Conservation (phyloP, 2,797 vertebrate genomes). For the Tadarida brasiliensis region DNA sequence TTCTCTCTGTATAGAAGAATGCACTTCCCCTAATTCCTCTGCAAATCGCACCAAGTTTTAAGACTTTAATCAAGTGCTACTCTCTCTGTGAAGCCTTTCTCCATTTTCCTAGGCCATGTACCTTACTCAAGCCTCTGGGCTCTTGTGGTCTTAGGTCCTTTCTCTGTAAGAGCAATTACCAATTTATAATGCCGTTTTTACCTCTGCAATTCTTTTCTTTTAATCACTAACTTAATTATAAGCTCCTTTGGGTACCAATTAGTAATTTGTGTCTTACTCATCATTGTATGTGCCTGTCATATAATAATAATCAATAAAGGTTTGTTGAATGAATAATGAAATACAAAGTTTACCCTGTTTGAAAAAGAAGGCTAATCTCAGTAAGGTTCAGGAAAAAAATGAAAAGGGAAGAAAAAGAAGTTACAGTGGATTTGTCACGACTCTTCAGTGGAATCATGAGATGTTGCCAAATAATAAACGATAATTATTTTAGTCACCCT, state of each 20-base stretch:
- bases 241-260: neutral
- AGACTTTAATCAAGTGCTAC: neutral
- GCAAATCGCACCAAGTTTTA: neutral
- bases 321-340: constrained; percentile 53
- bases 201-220: neutral
- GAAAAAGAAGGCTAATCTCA: neutral
- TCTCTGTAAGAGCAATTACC: neutral
- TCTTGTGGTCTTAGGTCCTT: neutral
- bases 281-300: neutral
- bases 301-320: neutral
- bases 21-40: neutral
- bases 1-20: neutral
- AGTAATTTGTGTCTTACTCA: neutral
- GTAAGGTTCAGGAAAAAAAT: neutral
- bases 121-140: neutral
- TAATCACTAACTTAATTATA: neutral
- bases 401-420: neutral
- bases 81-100: neutral
- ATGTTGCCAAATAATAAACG: neutral
- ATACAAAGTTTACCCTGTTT: constrained; percentile 11
- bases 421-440: neutral
- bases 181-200: constrained; percentile 14
- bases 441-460: neutral
- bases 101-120: neutral
- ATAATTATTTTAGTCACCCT: neutral